Conservation (phyloP, 2,113 vertebrate genomes). For the Zosterops hypoxanthus region DNA sequence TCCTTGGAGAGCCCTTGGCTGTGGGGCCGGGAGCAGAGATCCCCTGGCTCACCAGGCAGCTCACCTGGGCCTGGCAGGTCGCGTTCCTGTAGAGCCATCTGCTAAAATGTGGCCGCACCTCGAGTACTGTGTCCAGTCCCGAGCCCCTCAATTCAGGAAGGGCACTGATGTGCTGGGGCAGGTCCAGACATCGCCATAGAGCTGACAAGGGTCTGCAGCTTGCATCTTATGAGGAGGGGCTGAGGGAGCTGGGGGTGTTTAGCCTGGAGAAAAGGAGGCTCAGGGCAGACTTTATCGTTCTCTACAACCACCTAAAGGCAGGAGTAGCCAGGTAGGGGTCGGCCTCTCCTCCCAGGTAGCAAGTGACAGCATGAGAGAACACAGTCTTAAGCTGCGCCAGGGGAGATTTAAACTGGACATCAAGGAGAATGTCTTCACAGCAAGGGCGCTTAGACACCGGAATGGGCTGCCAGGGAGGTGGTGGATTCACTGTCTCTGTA, state of each 20-base stretch:
- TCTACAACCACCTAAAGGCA: background rate
- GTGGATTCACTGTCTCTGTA: fast-evolving
- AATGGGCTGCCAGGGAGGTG: background rate
- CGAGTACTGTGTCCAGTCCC: no score
- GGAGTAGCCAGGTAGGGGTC: background rate
- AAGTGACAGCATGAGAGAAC: background rate
- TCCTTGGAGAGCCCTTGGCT: background rate
- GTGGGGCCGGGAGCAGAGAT: fast-evolving
- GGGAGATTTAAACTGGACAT: background rate
- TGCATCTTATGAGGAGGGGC: fast-evolving
- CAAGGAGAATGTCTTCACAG: background rate
- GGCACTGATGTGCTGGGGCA: background rate
- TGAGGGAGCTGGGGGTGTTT: background rate
- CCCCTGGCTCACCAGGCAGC: no score
- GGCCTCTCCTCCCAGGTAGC: fast-evolving
- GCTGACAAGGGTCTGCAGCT: no score
- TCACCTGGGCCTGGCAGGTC: background rate
- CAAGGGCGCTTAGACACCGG: no score
- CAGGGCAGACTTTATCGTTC: fast-evolving
- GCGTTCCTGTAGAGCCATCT: background rate
- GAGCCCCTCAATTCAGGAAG: no score
- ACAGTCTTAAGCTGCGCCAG: fast-evolving
- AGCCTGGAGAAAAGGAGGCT: background rate
- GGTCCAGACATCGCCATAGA: background rate
- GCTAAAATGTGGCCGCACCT: background rate